Base-by-base conservation (phyloP, 2,797 vertebrate species). In the Hoplostethus atlanticus region DNA sequence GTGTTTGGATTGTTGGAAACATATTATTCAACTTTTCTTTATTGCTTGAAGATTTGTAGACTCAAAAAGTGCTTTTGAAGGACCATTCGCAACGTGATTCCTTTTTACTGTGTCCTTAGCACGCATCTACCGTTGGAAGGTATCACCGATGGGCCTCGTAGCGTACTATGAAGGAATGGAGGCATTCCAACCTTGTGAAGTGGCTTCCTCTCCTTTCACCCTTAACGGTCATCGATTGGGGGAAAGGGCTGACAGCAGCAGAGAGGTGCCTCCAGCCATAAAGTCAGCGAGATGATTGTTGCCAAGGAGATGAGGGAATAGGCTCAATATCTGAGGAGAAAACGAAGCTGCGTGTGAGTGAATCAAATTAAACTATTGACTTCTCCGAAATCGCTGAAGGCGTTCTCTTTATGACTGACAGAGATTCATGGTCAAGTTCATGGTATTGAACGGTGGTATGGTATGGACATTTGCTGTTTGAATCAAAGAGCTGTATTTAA, bases 231-330 rank as follows among this genome's bases (percentile, higher is more conserved):
- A 79, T 80, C 67, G 87, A 88, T 82, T 59, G 38, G n/a, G 40
- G 53, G 31, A 71, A 85, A 82, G 34, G 69, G 85, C 80, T 84
- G 87, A 87, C 79, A 71, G 79, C 83, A 68, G 69, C 72, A 55
- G 65, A 77, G 68, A 66, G 68, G 82, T 31, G 40, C 71, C 62
- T 56, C 69, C 65, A 57, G 80, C 71, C 59, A 68, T 77, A 70
- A 89, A 87, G 68, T 78, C 68, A 69, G 73, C 4, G 25, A 84
- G 84, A 86, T 88, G 80, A 87, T 87, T 83, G 86, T 86, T 80
- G 74, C 86, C 77, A 78, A 70, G 81, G 74, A 86, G 85, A 87
- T 80, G 70, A 86, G 73, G 42, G 58, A 77, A 36, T 36, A 65
- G 59, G 64, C 60, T 79, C 12, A 9, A 82, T 76, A 80, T 76